phyloP scores from a whole-genome alignment of 2,113 vertebrate species.

The Eretmochelys imbricata region DNA sequence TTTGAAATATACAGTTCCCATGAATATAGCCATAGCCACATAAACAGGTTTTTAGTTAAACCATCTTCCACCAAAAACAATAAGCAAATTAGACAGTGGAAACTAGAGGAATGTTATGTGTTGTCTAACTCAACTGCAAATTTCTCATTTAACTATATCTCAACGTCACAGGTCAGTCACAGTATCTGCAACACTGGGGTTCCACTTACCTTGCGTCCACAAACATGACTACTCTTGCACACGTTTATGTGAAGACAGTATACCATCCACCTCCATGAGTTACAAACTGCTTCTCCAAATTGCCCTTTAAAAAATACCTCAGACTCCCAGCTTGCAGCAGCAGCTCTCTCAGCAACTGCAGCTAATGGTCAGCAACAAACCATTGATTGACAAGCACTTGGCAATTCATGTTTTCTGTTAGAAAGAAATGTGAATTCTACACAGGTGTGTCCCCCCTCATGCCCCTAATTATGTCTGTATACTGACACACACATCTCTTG shows the following conservation, averaged over 20 bases:
- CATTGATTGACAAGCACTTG: constrained; percentile 6
- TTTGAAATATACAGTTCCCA: constrained; percentile 20
- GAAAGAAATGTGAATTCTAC: neutral
- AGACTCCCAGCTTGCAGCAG: neutral
- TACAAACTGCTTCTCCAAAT: neutral
- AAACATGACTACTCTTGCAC: neutral
- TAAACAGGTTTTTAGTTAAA: neutral
- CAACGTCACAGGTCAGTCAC: neutral
- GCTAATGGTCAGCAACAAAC: neutral
- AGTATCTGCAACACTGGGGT: neutral
- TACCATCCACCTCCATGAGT: neutral
- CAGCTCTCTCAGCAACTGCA: neutral
- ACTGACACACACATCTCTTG: neutral
- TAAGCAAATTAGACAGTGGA: neutral
- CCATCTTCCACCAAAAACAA: neutral
- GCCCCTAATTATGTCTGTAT: neutral
- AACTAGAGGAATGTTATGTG: neutral
- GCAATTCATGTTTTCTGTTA: rapidly evolving
- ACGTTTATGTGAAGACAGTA: neutral
- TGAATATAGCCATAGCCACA: neutral
- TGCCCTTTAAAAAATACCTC: neutral
- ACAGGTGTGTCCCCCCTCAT: neutral
- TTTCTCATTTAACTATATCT: neutral
- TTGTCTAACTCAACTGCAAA: neutral
- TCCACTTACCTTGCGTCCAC: neutral